phyloP scores from a whole-genome alignment of 2,797 vertebrate genomes.

The Enteromius fasciolatus region DNA sequence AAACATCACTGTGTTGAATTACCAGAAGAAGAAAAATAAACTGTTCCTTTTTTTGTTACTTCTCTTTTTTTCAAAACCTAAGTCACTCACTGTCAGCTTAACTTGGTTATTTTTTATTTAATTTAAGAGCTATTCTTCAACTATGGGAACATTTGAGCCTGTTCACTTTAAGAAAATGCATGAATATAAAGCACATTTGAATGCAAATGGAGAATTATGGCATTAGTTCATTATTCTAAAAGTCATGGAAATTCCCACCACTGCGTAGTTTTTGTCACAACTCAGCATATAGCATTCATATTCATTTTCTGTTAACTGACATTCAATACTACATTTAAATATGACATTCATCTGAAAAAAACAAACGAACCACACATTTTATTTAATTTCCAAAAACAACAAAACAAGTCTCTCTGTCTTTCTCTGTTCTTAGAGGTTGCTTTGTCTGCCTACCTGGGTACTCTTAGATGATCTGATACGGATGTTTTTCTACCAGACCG shows the following conservation, averaged over 20 bases:
- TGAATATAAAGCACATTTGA: background rate
- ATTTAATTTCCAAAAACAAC: background rate
- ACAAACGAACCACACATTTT: background rate
- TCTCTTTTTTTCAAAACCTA: slow-evolving; percentile 17
- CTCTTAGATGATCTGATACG: slow-evolving; percentile 86
- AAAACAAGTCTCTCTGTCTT: background rate
- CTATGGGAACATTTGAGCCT: background rate
- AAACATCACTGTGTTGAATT: background rate
- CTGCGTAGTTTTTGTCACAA: background rate
- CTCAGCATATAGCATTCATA: background rate
- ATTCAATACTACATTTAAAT: background rate
- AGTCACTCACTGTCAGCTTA: slow-evolving; percentile 2
- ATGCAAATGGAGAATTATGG: background rate
- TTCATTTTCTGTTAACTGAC: background rate
- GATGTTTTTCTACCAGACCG: slow-evolving; percentile 93
- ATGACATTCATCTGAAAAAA: background rate
- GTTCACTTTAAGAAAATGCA: background rate
- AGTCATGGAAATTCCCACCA: background rate
- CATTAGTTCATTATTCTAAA: background rate
- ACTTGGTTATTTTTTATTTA: background rate
- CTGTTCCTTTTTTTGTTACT: slow-evolving; percentile 44
- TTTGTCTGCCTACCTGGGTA: slow-evolving; percentile 86
- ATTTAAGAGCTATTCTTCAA: background rate
- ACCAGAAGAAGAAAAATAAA: background rate
- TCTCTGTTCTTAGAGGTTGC: slow-evolving; percentile 77